Evolutionary conservation across 2,888 invertebrate genomes (phyloP), one percentile per base, ranked within the genome.

Genomic region (Ennomos erosarius): DNA sequence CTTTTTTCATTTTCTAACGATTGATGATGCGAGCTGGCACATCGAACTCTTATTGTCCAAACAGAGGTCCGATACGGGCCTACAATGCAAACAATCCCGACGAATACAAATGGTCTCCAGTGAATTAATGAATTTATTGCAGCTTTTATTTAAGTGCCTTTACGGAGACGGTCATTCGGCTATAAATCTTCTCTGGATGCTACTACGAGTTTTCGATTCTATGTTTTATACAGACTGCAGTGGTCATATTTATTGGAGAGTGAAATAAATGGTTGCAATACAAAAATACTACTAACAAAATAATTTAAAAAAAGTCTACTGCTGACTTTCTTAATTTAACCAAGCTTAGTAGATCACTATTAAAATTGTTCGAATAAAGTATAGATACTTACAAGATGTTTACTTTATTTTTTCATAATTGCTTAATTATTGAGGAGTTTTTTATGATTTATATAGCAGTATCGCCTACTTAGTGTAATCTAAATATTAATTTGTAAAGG

Each of bases 121-220:
- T 58, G 78, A 78, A 81, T 80, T 81, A 81, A 81, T 80, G 77
- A 79, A 81, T 81, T 80, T 81, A 81, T 76, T 67, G 75, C 73
- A 66, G 76, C 78, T 79, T 77, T 81, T 79, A 80, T 78, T 78
- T 69, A 75, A 78, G 79, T 74, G 75, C 67, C 68, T 50, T 52
- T 12, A 46, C 64, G 11, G 62, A 69, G 62, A 64, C 73, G 71
- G 74, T 69, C 79, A 73, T 65, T 71, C 11, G 62, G 62, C 69
- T 13, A 78, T 79, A 71, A 77, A 79, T 79, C 78, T 79, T 69
- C 36, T 51, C 51, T 44, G 55, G 45, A 48, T 43, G 47, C 16
- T 47, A 37, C 47, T 37, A 37, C 9, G 16, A n/a, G 12, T 38
- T 37, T 26, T 47, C 16, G n/a, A 38, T 11, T 48, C 26, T 10